phyloP scores from a whole-genome alignment of 2,888 invertebrate species.

The Volucella inanis region DNA sequence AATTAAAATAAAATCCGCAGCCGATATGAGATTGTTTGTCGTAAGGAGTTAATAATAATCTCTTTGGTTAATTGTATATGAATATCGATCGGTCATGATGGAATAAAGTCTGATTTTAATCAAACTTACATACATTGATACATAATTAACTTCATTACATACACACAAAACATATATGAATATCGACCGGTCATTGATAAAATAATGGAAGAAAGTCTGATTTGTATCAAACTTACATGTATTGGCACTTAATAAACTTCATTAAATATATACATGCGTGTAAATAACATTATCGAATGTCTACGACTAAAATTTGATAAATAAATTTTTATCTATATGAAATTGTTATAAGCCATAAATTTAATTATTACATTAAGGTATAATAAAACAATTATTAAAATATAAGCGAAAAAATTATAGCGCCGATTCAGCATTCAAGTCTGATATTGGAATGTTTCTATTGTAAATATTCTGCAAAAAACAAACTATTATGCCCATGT shows the following conservation, averaged over 20 bases:
- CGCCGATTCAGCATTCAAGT: slow-evolving; percentile 45
- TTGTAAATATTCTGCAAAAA: slow-evolving; percentile 76
- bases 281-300: no score
- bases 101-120: not conserved
- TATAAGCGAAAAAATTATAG: slow-evolving; percentile 27
- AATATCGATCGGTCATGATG: not conserved
- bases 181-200: not conserved
- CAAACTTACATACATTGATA: no score
- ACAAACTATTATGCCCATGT: not conserved
- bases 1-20: no score
- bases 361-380: not conserved
- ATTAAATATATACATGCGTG: no score
- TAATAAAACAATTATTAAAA: not conserved
- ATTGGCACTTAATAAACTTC: no score
- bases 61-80: no score
- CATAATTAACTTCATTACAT: no score
- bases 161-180: no score
- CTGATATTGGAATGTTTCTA: slow-evolving; percentile 77
- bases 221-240: not conserved
- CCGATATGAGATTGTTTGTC: no score
- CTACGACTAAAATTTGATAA: no score
- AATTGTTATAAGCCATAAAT: not conserved
- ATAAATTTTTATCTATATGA: no score
- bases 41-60: no score
- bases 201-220: not conserved